Evolutionary conservation across 2,113 vertebrate species (phyloP), one percentile per base, ranked within the genome.

Genomic region (Isichthys henryi): DNA sequence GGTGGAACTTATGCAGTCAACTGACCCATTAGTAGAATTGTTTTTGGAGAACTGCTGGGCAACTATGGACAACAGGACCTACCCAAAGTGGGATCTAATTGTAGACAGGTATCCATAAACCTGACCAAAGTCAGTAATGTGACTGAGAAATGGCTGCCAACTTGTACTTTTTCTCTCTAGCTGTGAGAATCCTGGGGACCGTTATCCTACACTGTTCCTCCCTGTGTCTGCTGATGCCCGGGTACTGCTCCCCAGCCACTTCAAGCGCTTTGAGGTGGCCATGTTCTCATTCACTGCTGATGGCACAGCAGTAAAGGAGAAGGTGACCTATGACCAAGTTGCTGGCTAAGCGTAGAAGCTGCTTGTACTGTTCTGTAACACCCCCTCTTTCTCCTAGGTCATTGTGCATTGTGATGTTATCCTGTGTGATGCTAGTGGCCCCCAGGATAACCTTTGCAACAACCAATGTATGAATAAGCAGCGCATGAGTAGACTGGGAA

Each of bases 31-130:
- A 5, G 53, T 95, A 0, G 94, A 94, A 0, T 62, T 96, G n/a
- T 90, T 93, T 56, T 86, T 96, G 90, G 93, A 94, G 70, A 93
- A 93, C 91, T 96, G 95, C 89, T 96, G 95, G 95, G 95, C 93
- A 1, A 96, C 95, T 0, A 50, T 86, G 2, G 43, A 87, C 0
- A 17, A 95, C 70, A 43, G 90, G 85, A 70, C 0, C 0, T 94
- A 93, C 3, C 95, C 94, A 3, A 92, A 92, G 92, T 95, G 95
- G 95, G 93, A 94, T 90, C 88, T 96, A 23, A 92, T 96, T 74
- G 92, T 93, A 50, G 92, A 95, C 13, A 93, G 95, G 95, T 95
- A 92, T 9, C 0, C 23, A 23, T 45, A 82, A 82, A 48, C 66
- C 58, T 21, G 10, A 35, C 49, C 5, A 5, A 9, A 21, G 5